Conservation (phyloP, 2,113 vertebrate species). For the Patagioenas fasciata region DNA sequence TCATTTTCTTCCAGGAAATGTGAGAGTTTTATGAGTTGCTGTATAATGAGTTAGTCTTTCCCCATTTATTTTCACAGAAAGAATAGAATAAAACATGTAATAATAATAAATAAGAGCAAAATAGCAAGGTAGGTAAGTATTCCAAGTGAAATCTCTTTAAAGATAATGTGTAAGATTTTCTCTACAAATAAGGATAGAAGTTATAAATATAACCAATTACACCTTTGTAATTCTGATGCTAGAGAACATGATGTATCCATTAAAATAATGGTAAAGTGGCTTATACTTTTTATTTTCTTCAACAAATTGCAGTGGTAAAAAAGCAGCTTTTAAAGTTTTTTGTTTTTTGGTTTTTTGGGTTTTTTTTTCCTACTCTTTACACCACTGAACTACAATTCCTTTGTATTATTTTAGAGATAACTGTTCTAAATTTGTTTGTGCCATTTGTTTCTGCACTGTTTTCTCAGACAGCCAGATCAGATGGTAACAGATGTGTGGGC, state of each 20-base stretch:
- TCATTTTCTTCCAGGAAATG: conserved; percentile 15
- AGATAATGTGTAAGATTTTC: background rate
- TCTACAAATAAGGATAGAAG: conserved; percentile 8
- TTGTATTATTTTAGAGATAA: background rate
- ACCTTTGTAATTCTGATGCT: conserved; percentile 38
- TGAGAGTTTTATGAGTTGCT: conserved; percentile 26
- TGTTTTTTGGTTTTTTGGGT: background rate
- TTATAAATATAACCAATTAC: conserved; percentile 38
- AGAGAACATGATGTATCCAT: background rate
- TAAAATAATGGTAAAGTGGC: conserved; percentile 34
- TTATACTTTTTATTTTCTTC: conserved; percentile 13
- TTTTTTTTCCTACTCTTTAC: background rate
- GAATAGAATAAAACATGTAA: conserved; percentile 39
- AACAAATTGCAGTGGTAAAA: background rate
- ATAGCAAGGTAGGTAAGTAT: conserved; percentile 37
- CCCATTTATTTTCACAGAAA: conserved; percentile 53
- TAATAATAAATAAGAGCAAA: conserved; percentile 61
- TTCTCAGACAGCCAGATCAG: background rate
- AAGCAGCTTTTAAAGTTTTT: conserved; percentile 1
- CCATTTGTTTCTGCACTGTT: background rate
- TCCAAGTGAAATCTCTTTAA: conserved; percentile 36
- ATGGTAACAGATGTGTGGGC: background rate
- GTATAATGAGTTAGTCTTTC: conserved; percentile 56
- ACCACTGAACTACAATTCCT: background rate
- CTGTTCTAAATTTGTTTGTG: background rate